Base-by-base conservation (phyloP, 2,888 invertebrate species). In the Chirona hameri region DNA sequence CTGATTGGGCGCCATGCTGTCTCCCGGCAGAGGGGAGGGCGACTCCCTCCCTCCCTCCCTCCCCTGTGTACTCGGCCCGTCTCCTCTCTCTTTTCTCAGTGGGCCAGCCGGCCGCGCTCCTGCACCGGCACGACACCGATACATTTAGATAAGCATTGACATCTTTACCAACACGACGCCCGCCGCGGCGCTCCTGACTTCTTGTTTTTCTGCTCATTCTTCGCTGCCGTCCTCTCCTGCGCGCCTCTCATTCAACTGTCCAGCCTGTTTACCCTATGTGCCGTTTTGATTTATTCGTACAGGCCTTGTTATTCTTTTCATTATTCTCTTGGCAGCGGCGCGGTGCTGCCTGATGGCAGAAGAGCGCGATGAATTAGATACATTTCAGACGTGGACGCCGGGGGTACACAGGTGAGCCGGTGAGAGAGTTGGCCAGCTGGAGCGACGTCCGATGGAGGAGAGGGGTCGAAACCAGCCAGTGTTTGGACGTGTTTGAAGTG, bases 121-220 rank as follows among this genome's bases (percentile, higher is more conserved):
- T 10, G 21, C 39, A 31, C 76, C 29, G 3, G 29, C 15, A 29
- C 15, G 69, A 69, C 69, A 29, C 69, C 39, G 76, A 76, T 76
- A 76, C 76, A 76, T 76, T 76, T 39, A 76, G 76, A 76, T 76
- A 76, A 76, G 76, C 76, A 76, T 76, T 76, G 76, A 76, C 76
- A 76, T 76, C 76, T 76, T 76, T 76, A 76, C 76, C 76, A 76
- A 76, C 39, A 39, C 39, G 76, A 9, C 24, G 7, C 21, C 9
- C 39, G 27, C 39, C 24, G 76, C 76, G 39, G 3, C 76, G 76
- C 39, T 24, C 27, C 39, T 7, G 76, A 76, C 76, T 76, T 39
- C 39, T 76, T 76, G 76, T 76, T 76, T 76, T 76, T 76, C 76
- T 76, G 76, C 18, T 24, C 76, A 76, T 76, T 76, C 76, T 76